Percentiles rank a stretch among this genome's conserved stretches.
Evolutionary conservation across 1,140 invertebrate species (phyloP).

Genomic region (Portunus trituberculatus): DNA sequence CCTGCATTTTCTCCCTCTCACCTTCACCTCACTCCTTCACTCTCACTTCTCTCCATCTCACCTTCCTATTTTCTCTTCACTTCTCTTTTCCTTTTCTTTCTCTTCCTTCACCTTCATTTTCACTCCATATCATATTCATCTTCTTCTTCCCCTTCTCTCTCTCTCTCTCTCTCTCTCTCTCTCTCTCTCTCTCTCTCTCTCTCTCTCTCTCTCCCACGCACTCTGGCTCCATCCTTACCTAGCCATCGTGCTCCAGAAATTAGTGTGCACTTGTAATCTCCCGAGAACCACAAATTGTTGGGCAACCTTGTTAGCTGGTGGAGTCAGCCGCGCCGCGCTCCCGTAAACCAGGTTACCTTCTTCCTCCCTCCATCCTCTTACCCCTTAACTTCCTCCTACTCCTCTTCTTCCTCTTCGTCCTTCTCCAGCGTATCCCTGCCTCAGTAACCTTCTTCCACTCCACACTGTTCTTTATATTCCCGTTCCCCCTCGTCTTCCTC

Average conservation of each 20-base stretch:
- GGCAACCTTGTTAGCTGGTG: conserved; percentile 39
- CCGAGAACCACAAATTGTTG: conserved; percentile 48
- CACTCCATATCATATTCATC: too few species aligned
- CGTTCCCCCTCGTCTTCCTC: background rate
- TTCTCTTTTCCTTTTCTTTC: background rate
- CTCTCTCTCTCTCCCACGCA: background rate
- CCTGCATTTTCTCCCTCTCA: background rate
- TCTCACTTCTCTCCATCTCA: background rate
- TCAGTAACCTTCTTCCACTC: background rate
- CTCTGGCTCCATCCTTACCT: background rate
- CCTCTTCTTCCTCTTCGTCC: background rate
- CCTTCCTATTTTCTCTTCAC: background rate
- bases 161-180: conserved; percentile 2
- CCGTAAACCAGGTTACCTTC: conserved; percentile 37
- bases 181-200: background rate
- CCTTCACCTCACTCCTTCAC: background rate
- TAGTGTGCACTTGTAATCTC: conserved; percentile 48
- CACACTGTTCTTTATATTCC: background rate
- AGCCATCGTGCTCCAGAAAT: background rate
- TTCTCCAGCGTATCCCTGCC: background rate
- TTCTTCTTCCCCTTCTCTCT: background rate
- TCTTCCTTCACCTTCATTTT: background rate
- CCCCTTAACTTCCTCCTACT: background rate
- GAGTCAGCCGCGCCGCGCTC: conserved; percentile 35
- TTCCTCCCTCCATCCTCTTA: background rate